phyloP scores from a whole-genome alignment of 2,888 invertebrate genomes.

The Acronicta alni region DNA sequence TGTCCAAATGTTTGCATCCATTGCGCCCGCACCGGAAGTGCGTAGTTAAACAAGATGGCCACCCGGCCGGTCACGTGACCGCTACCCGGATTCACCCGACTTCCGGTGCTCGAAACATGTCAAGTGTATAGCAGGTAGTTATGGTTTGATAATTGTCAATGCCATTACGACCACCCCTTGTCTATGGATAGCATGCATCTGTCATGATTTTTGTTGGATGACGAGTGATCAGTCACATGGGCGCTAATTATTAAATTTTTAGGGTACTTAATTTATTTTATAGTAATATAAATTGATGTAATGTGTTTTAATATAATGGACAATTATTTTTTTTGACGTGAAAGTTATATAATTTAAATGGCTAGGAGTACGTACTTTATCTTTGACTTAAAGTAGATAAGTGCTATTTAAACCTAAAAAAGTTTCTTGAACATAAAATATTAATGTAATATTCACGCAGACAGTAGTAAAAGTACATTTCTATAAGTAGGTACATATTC shows the following conservation, averaged over 20 bases:
- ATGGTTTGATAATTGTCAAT: slow-evolving; percentile 75
- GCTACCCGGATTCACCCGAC: slow-evolving; percentile 81
- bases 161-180: slow-evolving; percentile 70
- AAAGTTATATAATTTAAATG: no score
- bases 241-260: slow-evolving; percentile 24
- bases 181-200: slow-evolving; percentile 76
- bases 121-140: slow-evolving; percentile 85
- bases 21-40: slow-evolving; percentile 80
- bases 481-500: no score
- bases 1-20: slow-evolving; percentile 68
- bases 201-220: slow-evolving; percentile 72
- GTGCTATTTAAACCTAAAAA: no score
- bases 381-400: no score
- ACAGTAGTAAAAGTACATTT: no score
- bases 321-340: no score
- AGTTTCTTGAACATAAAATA: no score
- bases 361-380: no score
- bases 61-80: slow-evolving; percentile 81
- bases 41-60: slow-evolving; percentile 86
- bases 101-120: slow-evolving; percentile 85
- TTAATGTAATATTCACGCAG: no score
- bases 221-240: slow-evolving; percentile 16
- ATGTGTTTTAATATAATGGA: no score
- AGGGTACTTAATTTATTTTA: no score
- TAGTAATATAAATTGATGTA: no score